phyloP scores from a whole-genome alignment of 2,797 vertebrate genomes.

The Gadopsis marmoratus region DNA sequence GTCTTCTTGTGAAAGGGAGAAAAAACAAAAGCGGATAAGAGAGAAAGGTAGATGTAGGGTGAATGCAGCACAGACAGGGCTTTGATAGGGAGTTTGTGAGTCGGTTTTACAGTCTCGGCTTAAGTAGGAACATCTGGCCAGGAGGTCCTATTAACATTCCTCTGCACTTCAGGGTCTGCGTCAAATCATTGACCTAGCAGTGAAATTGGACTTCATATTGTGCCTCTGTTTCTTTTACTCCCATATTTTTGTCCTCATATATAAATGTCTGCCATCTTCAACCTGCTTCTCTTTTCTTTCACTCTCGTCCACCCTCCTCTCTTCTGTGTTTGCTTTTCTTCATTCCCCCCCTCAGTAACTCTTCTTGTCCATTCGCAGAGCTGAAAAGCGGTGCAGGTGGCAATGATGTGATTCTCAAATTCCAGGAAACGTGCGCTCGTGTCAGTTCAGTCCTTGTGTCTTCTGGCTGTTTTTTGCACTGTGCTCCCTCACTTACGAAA shows the following conservation, averaged over 20 bases:
- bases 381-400: slow-evolving; percentile 55
- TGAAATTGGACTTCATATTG: slow-evolving; percentile 57
- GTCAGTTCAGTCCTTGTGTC: slow-evolving; percentile 58
- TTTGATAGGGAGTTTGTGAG: slow-evolving; percentile 69
- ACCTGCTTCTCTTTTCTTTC: slow-evolving; percentile 12
- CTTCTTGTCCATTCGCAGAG: slow-evolving; percentile 55
- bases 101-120: slow-evolving; percentile 64
- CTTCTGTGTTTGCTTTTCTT: slow-evolving; percentile 27
- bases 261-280: slow-evolving; percentile 44
- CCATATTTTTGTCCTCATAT: slow-evolving; percentile 38
- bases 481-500: background rate
- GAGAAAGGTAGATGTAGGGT: slow-evolving; percentile 54
- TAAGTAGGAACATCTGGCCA: slow-evolving; percentile 79
- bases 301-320: slow-evolving; percentile 18
- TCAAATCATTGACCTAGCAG: slow-evolving; percentile 65
- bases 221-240: slow-evolving; percentile 30
- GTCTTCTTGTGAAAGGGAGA: slow-evolving; percentile 54
- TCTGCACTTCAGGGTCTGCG: slow-evolving; percentile 66
- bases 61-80: slow-evolving; percentile 49
- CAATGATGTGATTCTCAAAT: slow-evolving; percentile 66
- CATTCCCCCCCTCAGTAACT: background rate
- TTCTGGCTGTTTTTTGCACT: slow-evolving; percentile 24
- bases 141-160: slow-evolving; percentile 77
- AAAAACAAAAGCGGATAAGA: slow-evolving; percentile 20
- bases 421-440: slow-evolving; percentile 55